phyloP scores from a whole-genome alignment of 2,797 vertebrate species.

The Cossypha polioptera region DNA sequence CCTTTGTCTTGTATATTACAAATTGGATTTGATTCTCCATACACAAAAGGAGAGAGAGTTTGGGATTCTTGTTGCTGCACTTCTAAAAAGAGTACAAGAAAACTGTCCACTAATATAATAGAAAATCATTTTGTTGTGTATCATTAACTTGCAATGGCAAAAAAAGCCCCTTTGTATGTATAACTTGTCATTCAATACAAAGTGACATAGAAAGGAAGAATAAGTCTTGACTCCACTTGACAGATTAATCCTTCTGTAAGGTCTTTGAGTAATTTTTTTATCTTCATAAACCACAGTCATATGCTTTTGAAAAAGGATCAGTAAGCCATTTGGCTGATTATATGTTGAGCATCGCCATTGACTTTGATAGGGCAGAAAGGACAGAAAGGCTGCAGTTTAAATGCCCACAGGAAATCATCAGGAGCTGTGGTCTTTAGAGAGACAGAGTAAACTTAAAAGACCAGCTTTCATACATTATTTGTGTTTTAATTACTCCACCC shows the following conservation, averaged over 20 bases:
- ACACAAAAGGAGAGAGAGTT: neutral
- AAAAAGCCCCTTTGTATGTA: neutral
- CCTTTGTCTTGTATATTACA: neutral
- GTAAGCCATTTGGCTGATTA: neutral
- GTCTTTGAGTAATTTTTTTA: neutral
- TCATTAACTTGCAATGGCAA: neutral
- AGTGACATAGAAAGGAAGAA: neutral
- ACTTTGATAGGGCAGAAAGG: neutral
- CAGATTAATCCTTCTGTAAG: neutral
- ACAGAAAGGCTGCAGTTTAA: neutral
- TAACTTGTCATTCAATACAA: neutral
- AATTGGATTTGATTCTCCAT: neutral
- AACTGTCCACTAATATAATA: neutral
- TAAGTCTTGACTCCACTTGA: neutral
- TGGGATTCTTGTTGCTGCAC: neutral
- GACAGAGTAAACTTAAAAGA: neutral
- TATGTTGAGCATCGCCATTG: neutral
- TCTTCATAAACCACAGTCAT: neutral
- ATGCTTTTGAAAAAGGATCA: neutral
- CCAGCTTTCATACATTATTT: neutral
- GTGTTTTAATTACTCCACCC: neutral
- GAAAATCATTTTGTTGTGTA: neutral
- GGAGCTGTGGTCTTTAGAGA: neutral
- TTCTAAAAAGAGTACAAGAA: neutral
- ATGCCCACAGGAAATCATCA: neutral